Conservation (phyloP, 2,888 invertebrate species). For the Mesopsocus fuscifrons region DNA sequence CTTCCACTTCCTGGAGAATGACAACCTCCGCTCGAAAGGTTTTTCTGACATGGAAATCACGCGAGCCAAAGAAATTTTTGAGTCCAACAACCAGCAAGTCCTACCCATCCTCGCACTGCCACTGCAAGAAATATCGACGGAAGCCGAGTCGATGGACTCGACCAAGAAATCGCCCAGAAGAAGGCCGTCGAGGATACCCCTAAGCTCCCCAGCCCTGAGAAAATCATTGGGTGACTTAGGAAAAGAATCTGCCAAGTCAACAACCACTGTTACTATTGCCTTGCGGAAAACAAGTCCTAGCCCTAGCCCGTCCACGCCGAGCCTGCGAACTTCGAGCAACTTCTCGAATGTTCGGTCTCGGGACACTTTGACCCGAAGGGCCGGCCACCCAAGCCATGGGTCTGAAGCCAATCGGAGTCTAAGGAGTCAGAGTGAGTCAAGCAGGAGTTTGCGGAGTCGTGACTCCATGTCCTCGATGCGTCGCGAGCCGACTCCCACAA, state of each 20-base stretch:
- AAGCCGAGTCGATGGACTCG: not conserved
- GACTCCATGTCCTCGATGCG: not conserved
- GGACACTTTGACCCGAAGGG: not conserved
- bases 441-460: not conserved
- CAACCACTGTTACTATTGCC: not conserved
- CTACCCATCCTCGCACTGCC: constrained; percentile 10
- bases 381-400: too few relatives aligned
- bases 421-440: not conserved
- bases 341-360: not conserved
- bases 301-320: not conserved
- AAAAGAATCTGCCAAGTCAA: not conserved
- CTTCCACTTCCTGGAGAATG: constrained; percentile 5
- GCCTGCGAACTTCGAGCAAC: not conserved
- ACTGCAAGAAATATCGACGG: not conserved
- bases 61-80: constrained; percentile 6
- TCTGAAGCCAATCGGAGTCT: not conserved
- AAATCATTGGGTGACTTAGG: not conserved
- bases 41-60: constrained; percentile 4
- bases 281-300: not conserved
- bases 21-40: constrained; percentile 2
- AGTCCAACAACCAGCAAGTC: not conserved
- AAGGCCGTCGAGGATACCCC: not conserved
- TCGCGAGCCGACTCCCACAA: not conserved
- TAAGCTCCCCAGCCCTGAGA: not conserved
- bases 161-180: not conserved